Percentiles rank a stretch among this genome's conserved stretches.
Conservation (phyloP, 2,113 vertebrate genomes). For the Pseudopodoces humilis region DNA sequence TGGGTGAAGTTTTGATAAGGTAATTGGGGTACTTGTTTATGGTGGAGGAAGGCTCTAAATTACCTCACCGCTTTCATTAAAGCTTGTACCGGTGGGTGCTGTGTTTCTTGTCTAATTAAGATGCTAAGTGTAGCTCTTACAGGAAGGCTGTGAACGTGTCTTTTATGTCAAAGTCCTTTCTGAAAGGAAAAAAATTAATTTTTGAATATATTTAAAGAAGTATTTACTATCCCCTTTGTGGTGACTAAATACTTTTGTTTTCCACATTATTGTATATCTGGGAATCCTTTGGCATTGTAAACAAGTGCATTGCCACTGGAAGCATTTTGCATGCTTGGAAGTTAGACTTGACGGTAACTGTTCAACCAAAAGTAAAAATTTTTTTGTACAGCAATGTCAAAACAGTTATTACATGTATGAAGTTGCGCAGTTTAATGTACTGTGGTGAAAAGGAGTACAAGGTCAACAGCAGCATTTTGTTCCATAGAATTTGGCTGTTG, state of each 20-base stretch:
- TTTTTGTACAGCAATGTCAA: not conserved
- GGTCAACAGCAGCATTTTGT: not conserved
- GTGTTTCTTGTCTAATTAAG: not conserved
- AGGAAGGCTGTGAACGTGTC: not conserved
- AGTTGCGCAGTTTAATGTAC: accelerated
- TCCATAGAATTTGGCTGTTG: not conserved
- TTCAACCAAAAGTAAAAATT: not conserved
- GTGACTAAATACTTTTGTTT: not conserved
- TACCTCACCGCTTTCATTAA: accelerated
- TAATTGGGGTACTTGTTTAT: not conserved
- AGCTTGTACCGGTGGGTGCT: accelerated
- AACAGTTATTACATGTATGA: not conserved
- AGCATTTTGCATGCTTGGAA: not conserved
- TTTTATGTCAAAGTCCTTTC: not conserved
- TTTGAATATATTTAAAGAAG: not conserved
- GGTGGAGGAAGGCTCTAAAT: no score
- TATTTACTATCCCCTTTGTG: not conserved
- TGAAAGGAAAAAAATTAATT: not conserved
- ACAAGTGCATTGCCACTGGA: not conserved
- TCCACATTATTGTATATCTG: accelerated
- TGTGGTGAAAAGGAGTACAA: not conserved
- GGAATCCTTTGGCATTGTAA: not conserved
- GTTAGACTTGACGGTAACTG: accelerated
- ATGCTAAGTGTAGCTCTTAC: accelerated
- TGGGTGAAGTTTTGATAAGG: slow-evolving; percentile 97